These are phyloP conservation scores for Microchrysa polita DNA, from an alignment of 2,888 invertebrate genomes.

Conservation along the genomic window DNA sequence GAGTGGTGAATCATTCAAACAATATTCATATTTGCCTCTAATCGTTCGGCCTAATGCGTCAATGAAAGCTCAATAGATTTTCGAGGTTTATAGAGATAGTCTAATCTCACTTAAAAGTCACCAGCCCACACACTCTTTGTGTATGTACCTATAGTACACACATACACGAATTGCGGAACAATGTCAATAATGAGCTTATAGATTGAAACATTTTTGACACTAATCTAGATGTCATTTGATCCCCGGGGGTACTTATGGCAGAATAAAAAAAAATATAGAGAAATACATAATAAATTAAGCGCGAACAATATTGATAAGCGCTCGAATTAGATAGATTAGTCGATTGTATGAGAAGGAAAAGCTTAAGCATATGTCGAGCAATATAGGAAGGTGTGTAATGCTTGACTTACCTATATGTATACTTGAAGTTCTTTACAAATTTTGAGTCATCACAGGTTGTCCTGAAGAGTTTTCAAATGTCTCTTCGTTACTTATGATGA, in stretches of 20 bases:
- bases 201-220: neutral
- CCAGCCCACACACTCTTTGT: neutral
- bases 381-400: too few species aligned
- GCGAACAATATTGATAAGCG: constrained; percentile 21
- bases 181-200: constrained; percentile 13
- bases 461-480: too few species aligned
- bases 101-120: constrained; percentile 7
- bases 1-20: neutral
- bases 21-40: too few species aligned
- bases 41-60: neutral
- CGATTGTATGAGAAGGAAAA: too few species aligned
- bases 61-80: constrained; percentile 5
- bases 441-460: too few species aligned
- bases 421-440: too few species aligned
- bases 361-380: too few species aligned
- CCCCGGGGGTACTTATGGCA: neutral
- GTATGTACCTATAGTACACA: too few species aligned
- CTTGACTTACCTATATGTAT: too few species aligned
- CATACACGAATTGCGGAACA: neutral
- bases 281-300: neutral
- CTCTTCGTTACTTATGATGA: too few species aligned
- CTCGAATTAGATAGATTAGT: neutral
- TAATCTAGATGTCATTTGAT: constrained; percentile 15
- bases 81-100: neutral
- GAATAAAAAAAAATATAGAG: too few species aligned